Evolutionary conservation across 2,888 invertebrate species (phyloP).

Genomic region (Crossocerus cetratus): DNA sequence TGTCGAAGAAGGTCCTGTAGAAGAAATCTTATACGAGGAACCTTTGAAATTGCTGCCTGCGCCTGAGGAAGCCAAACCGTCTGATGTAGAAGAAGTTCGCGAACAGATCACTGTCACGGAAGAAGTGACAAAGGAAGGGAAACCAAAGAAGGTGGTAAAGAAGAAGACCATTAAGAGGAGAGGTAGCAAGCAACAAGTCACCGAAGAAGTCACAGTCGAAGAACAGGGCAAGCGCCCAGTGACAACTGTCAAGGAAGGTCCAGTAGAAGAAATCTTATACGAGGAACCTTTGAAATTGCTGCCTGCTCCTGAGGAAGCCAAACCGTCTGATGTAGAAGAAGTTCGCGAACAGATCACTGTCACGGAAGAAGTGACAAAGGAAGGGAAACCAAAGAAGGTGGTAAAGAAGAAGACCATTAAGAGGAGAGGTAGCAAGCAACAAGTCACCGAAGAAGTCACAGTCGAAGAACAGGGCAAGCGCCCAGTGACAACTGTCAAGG

Average conservation of each 20-base stretch:
- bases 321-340: constrained; percentile 65
- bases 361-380: constrained; percentile 61
- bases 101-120: constrained; percentile 34
- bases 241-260: constrained; percentile 64
- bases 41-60: neutral
- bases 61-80: constrained; percentile 2
- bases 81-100: constrained; percentile 58
- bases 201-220: constrained; percentile 54
- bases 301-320: constrained; percentile 53
- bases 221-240: constrained; percentile 28
- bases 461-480: constrained; percentile 54
- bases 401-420: constrained; percentile 56
- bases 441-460: constrained; percentile 56
- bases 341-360: constrained; percentile 49
- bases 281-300: constrained; percentile 17
- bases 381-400: constrained; percentile 56
- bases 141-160: constrained; percentile 66
- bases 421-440: constrained; percentile 54
- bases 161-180: constrained; percentile 38
- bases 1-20: neutral
- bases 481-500: constrained; percentile 60
- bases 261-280: constrained; percentile 39
- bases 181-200: constrained; percentile 65
- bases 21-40: constrained; percentile 33
- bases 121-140: constrained; percentile 64